Evolutionary conservation across 1,140 invertebrate species (phyloP).

Genomic region (Panulirus ornatus): DNA sequence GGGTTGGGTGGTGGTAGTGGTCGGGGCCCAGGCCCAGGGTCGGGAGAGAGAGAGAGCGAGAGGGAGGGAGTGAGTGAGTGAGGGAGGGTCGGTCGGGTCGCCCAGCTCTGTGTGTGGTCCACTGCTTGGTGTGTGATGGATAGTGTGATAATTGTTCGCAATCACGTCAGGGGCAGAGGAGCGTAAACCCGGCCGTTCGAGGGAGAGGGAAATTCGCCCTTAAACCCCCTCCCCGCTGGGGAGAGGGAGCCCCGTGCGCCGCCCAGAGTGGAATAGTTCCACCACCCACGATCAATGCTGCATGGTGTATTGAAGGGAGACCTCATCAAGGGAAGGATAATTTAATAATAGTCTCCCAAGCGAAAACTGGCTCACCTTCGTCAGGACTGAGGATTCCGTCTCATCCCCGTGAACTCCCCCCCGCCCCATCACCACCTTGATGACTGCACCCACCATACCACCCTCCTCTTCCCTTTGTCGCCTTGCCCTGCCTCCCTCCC

Average conservation of each 20-base stretch:
- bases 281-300: constrained; percentile 15
- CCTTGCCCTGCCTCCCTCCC: too few relatives aligned
- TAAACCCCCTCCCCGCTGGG: not conserved
- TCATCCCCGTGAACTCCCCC: not conserved
- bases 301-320: constrained; percentile 43
- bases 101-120: constrained; percentile 49
- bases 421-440: not conserved
- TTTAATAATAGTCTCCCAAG: constrained; percentile 31
- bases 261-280: not conserved
- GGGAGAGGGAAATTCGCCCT: not conserved
- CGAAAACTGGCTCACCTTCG: constrained; percentile 20
- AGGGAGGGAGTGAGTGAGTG: constrained; percentile 1
- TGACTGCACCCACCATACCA: not conserved
- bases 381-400: not conserved
- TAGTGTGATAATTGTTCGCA: constrained; percentile 62
- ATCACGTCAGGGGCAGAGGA: constrained; percentile 10
- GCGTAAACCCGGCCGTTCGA: not conserved
- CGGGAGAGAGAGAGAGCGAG: not conserved
- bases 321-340: constrained; percentile 36
- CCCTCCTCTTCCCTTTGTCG: not conserved
- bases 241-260: not conserved
- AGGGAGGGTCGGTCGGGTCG: not conserved
- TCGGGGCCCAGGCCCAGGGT: not conserved
- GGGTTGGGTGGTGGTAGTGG: not conserved
- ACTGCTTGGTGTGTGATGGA: constrained; percentile 28